Conservation (phyloP, 2,113 vertebrate species). For the Columba livia region DNA sequence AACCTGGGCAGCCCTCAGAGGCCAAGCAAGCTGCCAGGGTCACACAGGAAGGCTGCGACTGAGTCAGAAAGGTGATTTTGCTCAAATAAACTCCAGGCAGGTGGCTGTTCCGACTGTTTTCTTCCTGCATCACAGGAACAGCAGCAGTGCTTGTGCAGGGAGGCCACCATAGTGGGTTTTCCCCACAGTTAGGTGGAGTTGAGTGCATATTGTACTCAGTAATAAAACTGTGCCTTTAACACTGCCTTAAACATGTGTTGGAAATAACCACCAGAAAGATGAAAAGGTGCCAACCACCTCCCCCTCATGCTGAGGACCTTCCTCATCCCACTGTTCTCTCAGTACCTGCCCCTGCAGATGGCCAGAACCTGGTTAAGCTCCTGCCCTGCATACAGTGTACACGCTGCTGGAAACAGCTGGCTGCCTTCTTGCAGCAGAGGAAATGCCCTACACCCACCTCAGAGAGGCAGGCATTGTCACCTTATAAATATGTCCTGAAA, state of each 20-base stretch:
- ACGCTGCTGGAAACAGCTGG: background rate
- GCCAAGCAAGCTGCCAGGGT: background rate
- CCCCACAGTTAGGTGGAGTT: background rate
- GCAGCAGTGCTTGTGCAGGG: background rate
- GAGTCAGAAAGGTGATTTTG: background rate
- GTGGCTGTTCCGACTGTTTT: accelerated
- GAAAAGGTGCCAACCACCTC: background rate
- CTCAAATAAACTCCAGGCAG: background rate
- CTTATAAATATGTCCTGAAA: background rate
- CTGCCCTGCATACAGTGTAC: accelerated
- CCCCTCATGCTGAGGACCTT: background rate
- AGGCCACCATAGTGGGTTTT: background rate
- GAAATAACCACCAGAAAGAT: background rate
- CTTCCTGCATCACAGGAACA: background rate
- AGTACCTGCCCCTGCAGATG: background rate
- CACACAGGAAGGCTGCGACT: background rate
- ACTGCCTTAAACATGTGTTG: background rate
- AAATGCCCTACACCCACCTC: background rate
- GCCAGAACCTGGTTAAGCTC: background rate
- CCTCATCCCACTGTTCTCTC: background rate
- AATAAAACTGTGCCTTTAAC: background rate
- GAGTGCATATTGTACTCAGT: background rate
- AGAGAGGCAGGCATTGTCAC: background rate
- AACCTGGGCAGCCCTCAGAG: background rate
- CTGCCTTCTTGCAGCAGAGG: background rate